Conservation (phyloP, 1,140 invertebrate species). For the Anthonomus grandis region DNA sequence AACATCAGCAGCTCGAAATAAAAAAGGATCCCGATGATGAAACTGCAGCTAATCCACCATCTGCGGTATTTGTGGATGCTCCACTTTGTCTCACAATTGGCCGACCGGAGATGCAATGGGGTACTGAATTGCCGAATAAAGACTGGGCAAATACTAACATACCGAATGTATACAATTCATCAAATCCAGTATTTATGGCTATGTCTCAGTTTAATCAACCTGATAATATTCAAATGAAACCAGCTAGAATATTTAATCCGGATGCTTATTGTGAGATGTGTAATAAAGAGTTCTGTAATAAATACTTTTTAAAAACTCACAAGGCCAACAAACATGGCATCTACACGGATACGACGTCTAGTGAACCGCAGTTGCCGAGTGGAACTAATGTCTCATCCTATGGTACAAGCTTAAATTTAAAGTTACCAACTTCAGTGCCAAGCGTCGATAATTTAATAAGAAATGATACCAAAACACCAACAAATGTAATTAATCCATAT, state of each 20-base stretch:
- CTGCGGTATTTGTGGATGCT: slow-evolving; percentile 24
- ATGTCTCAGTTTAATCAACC: slow-evolving; percentile 50
- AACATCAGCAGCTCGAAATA: slow-evolving; percentile 37
- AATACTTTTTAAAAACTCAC: slow-evolving; percentile 98
- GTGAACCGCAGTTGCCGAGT: slow-evolving; percentile 39
- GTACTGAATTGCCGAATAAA: slow-evolving; percentile 40
- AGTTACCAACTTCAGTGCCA: slow-evolving; percentile 43
- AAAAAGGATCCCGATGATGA: slow-evolving; percentile 41
- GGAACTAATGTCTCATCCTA: slow-evolving; percentile 48
- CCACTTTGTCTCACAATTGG: slow-evolving; percentile 35
- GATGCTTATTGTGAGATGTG: slow-evolving; percentile 96
- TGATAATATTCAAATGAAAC: slow-evolving; percentile 57
- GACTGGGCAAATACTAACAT: slow-evolving; percentile 44
- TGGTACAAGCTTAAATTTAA: slow-evolving; percentile 36
- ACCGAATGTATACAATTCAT: slow-evolving; percentile 37
- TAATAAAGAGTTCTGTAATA: slow-evolving; percentile 99
- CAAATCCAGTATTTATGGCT: slow-evolving; percentile 47
- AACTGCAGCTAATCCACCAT: slow-evolving; percentile 10
- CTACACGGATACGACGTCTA: slow-evolving; percentile 61
- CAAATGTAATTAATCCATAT: slow-evolving; percentile 36
- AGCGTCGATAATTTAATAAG: slow-evolving; percentile 49
- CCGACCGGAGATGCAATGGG: slow-evolving; percentile 37
- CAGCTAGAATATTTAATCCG: slow-evolving; percentile 84
- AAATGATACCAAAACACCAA: slow-evolving; percentile 41
- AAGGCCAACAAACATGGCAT: slow-evolving; percentile 94